These are phyloP conservation scores for Sclerodermus sp. DNA, from an alignment of 2,888 invertebrate genomes.

Conservation along the genomic window DNA sequence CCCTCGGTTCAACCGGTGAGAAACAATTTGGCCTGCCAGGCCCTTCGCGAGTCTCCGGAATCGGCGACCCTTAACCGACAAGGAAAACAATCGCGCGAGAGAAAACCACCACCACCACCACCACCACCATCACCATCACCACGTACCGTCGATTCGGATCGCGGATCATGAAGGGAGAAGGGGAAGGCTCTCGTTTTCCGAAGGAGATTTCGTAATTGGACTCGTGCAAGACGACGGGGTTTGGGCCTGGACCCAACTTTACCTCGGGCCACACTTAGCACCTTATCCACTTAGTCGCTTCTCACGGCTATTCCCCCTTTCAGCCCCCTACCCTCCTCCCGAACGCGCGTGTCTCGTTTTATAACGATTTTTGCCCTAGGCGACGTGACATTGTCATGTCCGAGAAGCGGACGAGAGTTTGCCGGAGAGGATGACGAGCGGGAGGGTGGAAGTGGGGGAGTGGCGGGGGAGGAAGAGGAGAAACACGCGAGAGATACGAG, in stretches of 20 bases:
- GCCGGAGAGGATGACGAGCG: too few relatives aligned
- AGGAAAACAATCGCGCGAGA: too few relatives aligned
- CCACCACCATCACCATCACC: too few relatives aligned
- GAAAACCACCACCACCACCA: too few relatives aligned
- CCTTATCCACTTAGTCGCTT: slow-evolving; percentile 55
- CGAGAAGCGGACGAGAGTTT: neutral
- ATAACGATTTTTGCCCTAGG: slow-evolving; percentile 49
- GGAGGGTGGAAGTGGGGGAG: too few relatives aligned
- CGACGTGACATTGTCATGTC: slow-evolving; percentile 52
- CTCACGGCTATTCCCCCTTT: slow-evolving; percentile 45
- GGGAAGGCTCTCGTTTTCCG: too few relatives aligned
- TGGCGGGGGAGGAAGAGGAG: too few relatives aligned
- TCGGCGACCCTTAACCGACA: too few relatives aligned
- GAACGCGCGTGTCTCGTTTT: slow-evolving; percentile 46
- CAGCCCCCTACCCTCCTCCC: slow-evolving; percentile 21
- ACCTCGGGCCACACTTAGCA: slow-evolving; percentile 51
- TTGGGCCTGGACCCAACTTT: slow-evolving; percentile 24
- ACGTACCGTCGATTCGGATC: too few relatives aligned
- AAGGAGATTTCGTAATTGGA: slow-evolving; percentile 43
- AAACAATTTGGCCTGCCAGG: slow-evolving; percentile 29
- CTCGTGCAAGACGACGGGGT: slow-evolving; percentile 13
- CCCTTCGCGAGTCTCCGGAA: neutral
- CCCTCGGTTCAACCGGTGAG: slow-evolving; percentile 24
- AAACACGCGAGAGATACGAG: too few relatives aligned
- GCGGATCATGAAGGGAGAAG: slow-evolving; percentile 4